Conservation (phyloP, 2,113 vertebrate species). For the Balaeniceps rex region DNA sequence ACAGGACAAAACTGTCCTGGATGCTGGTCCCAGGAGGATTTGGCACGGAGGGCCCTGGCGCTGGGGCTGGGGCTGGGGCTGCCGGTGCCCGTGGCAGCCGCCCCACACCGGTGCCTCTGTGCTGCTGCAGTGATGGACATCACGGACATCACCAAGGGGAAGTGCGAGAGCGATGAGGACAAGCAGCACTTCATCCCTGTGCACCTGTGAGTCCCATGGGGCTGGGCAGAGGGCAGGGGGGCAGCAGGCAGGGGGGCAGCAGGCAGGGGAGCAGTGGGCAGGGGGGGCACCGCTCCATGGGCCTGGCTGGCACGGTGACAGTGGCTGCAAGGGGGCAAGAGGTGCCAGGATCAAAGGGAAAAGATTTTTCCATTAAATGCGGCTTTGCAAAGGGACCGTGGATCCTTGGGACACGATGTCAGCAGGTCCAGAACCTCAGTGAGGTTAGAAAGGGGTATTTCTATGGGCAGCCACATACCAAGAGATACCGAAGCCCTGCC, state of each 20-base stretch:
- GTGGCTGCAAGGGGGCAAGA: background rate
- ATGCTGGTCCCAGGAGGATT: background rate
- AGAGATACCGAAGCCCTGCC: background rate
- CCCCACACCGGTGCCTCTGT: background rate
- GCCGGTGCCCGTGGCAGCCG: rapidly evolving
- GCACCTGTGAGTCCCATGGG: conserved; percentile 3
- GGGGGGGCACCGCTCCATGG: background rate
- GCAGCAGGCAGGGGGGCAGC: background rate
- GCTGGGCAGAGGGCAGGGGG: background rate
- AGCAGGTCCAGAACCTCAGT: too few species aligned
- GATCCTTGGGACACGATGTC: too few species aligned
- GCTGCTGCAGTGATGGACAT: conserved; percentile 59
- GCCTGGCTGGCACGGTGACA: too few species aligned
- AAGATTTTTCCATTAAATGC: background rate
- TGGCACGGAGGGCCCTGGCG: background rate
- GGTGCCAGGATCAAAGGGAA: background rate
- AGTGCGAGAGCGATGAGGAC: conserved; percentile 54
- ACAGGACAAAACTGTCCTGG: background rate
- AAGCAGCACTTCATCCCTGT: conserved; percentile 68
- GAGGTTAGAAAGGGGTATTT: background rate
- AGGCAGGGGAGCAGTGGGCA: background rate
- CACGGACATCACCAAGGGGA: conserved; percentile 60
- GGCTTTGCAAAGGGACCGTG: background rate
- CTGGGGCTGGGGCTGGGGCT: background rate
- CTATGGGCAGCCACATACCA: too few species aligned